Evolutionary conservation across 2,113 vertebrate species (phyloP).

Genomic region (Spea multiplicata): DNA sequence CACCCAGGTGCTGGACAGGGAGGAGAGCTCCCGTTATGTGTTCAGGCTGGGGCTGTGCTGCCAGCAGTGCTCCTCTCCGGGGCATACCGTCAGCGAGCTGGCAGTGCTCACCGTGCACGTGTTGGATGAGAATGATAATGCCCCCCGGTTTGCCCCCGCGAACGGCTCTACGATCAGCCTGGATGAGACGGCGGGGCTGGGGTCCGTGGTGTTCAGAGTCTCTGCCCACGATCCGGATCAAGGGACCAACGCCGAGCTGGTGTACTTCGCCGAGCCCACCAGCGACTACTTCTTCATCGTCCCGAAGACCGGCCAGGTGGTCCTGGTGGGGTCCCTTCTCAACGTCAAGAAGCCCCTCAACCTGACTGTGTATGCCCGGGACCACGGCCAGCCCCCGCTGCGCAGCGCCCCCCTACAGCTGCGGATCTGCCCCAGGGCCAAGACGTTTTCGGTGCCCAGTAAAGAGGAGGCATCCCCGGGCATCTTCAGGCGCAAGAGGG

Average conservation of each 20-base stretch:
- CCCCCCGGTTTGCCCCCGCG: slow-evolving; percentile 65
- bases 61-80: slow-evolving; percentile 55
- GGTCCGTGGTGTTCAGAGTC: slow-evolving; percentile 68
- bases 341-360: slow-evolving; percentile 67
- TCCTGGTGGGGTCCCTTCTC: slow-evolving; percentile 82
- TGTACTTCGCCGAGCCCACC: slow-evolving; percentile 73
- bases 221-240: slow-evolving; percentile 74
- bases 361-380: slow-evolving; percentile 75
- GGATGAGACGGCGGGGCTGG: slow-evolving; percentile 78
- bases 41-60: slow-evolving; percentile 73
- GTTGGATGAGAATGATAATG: slow-evolving; percentile 83
- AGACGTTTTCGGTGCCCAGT: slow-evolving; percentile 53
- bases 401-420: slow-evolving; percentile 70
- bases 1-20: slow-evolving; percentile 72
- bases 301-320: slow-evolving; percentile 80
- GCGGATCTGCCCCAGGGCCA: slow-evolving; percentile 68
- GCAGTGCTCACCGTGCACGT: slow-evolving; percentile 76
- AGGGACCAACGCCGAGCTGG: slow-evolving; percentile 78
- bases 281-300: slow-evolving; percentile 82
- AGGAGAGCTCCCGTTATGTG: slow-evolving; percentile 69
- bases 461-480: slow-evolving; percentile 1
- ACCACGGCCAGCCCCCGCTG: slow-evolving; percentile 76
- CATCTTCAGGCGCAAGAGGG: slow-evolving; percentile 32
- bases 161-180: slow-evolving; percentile 60
- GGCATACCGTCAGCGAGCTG: slow-evolving; percentile 58